A percentile compares a stretch with the other conserved stretches of the same genome.
Conservation (phyloP, 1,140 invertebrate genomes). For the Drosophila sp. region DNA sequence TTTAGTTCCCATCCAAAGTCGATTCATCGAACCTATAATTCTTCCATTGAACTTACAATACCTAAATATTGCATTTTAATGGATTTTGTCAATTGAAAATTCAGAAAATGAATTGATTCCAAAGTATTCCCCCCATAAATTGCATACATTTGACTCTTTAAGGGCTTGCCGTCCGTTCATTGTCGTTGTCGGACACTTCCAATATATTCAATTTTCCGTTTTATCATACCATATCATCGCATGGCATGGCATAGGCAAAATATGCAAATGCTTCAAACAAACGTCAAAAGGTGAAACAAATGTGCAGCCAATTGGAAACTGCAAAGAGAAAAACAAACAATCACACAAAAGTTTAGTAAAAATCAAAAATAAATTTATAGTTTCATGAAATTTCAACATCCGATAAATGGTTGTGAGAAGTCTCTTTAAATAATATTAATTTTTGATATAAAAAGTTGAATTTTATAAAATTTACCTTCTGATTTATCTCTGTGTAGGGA, state of each 20-base stretch:
- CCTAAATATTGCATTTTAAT: not conserved
- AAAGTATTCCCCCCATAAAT: not conserved
- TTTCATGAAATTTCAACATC: not conserved
- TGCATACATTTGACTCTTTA: not conserved
- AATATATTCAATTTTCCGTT: conserved; percentile 4
- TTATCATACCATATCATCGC: not conserved
- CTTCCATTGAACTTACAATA: not conserved
- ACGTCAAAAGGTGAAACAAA: conserved; percentile 13
- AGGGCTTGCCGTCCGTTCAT: not conserved
- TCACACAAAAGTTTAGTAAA: not conserved
- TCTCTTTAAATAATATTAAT: no score
- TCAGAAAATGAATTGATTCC: not conserved
- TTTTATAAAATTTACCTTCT: no score
- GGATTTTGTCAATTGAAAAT: not conserved
- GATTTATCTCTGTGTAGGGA: not conserved
- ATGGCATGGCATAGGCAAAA: conserved; percentile 10
- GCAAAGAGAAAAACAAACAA: conserved; percentile 1
- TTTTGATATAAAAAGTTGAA: no score
- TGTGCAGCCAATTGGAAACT: conserved; percentile 25
- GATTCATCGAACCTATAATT: no score
- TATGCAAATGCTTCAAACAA: conserved; percentile 28
- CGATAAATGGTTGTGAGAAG: not conserved
- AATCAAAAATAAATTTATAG: not conserved
- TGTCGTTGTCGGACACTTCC: not conserved
- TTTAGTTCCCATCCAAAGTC: no score